These are phyloP conservation scores for Chloroclystis v-ata DNA, from an alignment of 2,888 invertebrate species.

Conservation along the genomic window DNA sequence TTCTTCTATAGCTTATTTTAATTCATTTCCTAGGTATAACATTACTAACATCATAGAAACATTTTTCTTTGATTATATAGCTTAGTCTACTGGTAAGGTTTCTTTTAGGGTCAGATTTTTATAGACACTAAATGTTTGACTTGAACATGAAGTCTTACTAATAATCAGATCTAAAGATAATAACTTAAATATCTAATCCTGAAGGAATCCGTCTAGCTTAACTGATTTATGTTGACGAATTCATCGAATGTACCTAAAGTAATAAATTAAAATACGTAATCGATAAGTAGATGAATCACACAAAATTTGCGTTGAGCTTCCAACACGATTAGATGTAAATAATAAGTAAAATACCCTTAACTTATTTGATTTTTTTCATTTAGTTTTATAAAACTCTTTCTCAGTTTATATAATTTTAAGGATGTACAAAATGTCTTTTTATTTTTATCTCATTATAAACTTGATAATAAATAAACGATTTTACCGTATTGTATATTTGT, in stretches of 20 bases:
- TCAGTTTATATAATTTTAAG: not conserved
- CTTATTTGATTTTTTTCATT: not conserved
- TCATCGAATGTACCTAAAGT: conserved; percentile 37
- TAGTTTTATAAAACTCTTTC: not conserved
- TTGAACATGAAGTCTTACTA: not conserved
- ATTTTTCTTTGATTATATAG: not conserved
- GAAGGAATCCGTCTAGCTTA: conserved; percentile 14
- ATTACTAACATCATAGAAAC: not conserved
- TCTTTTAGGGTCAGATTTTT: conserved; percentile 7
- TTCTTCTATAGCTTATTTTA: conserved; percentile 24
- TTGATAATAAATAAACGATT: not conserved
- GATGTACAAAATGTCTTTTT: not conserved
- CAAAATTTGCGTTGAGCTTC: conserved; percentile 79
- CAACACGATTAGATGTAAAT: conserved; percentile 79
- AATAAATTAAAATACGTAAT: conserved; percentile 37
- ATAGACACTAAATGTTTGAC: not conserved
- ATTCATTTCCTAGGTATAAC: conserved; percentile 8
- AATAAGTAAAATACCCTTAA: conserved; percentile 29
- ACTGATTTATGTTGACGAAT: conserved; percentile 18
- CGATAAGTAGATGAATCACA: conserved; percentile 62
- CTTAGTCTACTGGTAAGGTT: conserved; percentile 12
- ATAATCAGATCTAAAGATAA: no score
- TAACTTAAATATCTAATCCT: not conserved
- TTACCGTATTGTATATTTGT: not conserved
- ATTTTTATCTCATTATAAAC: not conserved